Evolutionary conservation across 1,140 invertebrate genomes (phyloP), one percentile per base, ranked within the genome.

Genomic region (Lasioglossum baleicum): DNA sequence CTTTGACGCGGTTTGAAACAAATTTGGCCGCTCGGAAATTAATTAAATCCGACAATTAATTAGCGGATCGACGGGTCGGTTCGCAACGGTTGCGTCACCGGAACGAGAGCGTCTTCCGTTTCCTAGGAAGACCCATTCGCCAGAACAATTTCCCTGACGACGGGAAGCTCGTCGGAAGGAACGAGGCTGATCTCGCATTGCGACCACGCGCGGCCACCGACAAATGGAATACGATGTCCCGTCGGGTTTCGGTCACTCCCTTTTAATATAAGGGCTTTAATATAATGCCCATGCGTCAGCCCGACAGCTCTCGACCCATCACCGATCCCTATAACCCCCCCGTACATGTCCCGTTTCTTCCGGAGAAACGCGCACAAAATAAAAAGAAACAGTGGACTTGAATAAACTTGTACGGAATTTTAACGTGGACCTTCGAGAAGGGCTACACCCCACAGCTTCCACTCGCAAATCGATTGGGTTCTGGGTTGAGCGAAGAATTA

Each of bases 171-270:
- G 31, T 17, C 7, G n/a, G 2, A 53, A 10, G 26, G 7, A 5
- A 8, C 17, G 17, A 22, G 6, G 40, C 6, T 5, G 7, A 26
- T 48, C 67, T 51, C 11, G 26, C 61, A 76, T 68, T 68, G 7
- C 65, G 7, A 65, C 67, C 74, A 76, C 65, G 74, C 56, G 26
- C 35, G 13, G 0, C 26, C 7, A 15, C 7, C 20, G n/a, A 61
- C 40, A 26, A 67, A 60, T 76, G 56, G 20, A 48, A 70, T 15
- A 48, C 40, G 44, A 44, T 15, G 35, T 75, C 66, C 20, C 3
- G 10, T 20, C 17, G 40, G 7, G n/a, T 2, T 7, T 5, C 1
- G 20, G 2, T 17, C 8, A 6, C 17, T 11, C 8, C 5, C 44
- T 68, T 68, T 76, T 65, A 51, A 53, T 72, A 72, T 20, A 15